Base-by-base conservation (phyloP, 2,113 vertebrate species). In the Ophiodon elongatus region DNA sequence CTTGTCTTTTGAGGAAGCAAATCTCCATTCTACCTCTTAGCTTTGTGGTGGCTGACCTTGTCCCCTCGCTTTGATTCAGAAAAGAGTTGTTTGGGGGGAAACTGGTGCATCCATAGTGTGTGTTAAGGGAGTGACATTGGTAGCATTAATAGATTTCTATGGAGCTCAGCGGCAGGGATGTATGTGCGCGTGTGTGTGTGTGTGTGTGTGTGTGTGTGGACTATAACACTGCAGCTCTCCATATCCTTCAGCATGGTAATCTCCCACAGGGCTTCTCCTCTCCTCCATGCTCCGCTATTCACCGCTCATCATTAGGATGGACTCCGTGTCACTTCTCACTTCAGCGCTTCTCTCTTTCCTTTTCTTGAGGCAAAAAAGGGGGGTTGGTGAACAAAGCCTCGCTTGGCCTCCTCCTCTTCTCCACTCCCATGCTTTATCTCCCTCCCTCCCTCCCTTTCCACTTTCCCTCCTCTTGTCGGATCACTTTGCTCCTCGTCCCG, bases 251-350 rank as follows among this genome's bases (percentile, higher is more conserved):
- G 87, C 77, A 14, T 47, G 27, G 70, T 71, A 76, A 65, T 79
- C 75, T 87, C 85, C 84, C 87, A 85, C 73, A 68, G 87, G 89
- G 63, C 73, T 76, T 64, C 74, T 83, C 35, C 81, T 79, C 71
- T 76, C 52, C 81, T 67, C 75, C 66, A 85, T 50, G 52, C 66
- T 60, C 73, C 0, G 31, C 82, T 69, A 11, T 73, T 76, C 89
- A 23, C 67, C 37, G 6, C 83, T 89, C 88, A 76, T 91, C 92
- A 87, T 93, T 88, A 91, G 81, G 79, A 85, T 78, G 90, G 85
- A 87, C 69, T 82, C 66, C 1, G 14, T 92, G 87, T 91, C 89
- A 81, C 81, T 89, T 76, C 80, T 92, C 87, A 88, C 73, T 87
- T 76, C 59, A 86, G 76, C 63, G 39, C 73, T 65, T 62, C 74